Percentiles rank a stretch among this genome's conserved stretches.
Evolutionary conservation across 2,888 invertebrate species (phyloP).

Genomic region (Chorisops tibialis): DNA sequence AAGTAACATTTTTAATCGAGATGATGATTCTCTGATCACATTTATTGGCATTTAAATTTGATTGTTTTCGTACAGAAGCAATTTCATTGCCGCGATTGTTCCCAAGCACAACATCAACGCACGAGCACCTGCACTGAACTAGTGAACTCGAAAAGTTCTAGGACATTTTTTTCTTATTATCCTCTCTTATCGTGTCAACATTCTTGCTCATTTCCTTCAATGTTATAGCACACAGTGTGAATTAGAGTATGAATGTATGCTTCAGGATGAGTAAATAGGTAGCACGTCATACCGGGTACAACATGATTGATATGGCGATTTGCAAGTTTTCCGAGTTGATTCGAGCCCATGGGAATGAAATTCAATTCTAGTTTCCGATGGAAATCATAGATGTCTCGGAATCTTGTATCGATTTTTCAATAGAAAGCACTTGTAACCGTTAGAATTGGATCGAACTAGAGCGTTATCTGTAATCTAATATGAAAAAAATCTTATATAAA

Average conservation of each 20-base stretch:
- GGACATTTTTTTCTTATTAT: background rate
- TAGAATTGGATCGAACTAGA: background rate
- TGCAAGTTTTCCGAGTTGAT: background rate
- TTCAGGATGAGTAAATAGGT: too few species aligned
- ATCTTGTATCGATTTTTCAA: constrained; percentile 13
- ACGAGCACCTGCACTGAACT: constrained; percentile 23
- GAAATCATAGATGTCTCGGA: constrained; percentile 18
- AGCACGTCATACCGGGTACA: too few species aligned
- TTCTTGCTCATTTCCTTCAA: constrained; percentile 3
- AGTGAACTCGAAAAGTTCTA: background rate
- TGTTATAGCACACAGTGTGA: too few species aligned
- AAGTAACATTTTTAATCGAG: background rate
- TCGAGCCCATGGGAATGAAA: background rate
- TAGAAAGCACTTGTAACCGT: background rate
- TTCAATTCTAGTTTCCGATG: background rate
- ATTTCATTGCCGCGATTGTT: background rate
- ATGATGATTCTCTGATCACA: background rate
- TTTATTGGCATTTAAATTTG: background rate
- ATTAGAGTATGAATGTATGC: too few species aligned
- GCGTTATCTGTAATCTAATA: background rate
- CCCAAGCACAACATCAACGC: constrained; percentile 12
- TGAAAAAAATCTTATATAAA: background rate
- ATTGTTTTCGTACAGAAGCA: background rate
- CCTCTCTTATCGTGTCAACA: constrained; percentile 20
- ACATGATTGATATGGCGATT: constrained; percentile 21